A percentile compares a stretch with the other conserved stretches of the same genome.
These are phyloP conservation scores for Sebastes variabilis DNA, from an alignment of 2,797 vertebrate genomes.

Conservation along the genomic window DNA sequence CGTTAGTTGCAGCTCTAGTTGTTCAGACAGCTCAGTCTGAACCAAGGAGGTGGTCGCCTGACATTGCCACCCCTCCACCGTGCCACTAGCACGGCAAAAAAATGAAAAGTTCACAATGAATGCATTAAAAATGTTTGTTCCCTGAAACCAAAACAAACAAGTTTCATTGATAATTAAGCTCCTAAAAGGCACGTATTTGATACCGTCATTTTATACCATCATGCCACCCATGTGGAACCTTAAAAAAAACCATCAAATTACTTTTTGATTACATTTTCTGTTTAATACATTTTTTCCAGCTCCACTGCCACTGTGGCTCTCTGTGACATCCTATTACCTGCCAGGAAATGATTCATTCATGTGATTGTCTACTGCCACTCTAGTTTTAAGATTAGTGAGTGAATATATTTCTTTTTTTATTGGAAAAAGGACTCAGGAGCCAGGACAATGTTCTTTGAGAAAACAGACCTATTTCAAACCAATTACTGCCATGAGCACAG, in stretches of 20 bases:
- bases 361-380: constrained; percentile 1
- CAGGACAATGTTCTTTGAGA: constrained; percentile 13
- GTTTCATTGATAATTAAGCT: not conserved
- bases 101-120: not conserved
- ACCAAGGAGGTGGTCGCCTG: not conserved
- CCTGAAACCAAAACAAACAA: not conserved
- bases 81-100: not conserved
- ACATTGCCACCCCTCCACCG: not conserved
- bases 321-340: constrained; percentile 4
- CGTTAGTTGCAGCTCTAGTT: too few relatives aligned
- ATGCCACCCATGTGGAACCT: not conserved
- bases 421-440: constrained; percentile 15
- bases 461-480: constrained; percentile 39
- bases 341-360: constrained; percentile 1
- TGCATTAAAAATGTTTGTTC: not conserved
- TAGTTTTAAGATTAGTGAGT: constrained; percentile 19
- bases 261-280: not conserved
- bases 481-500: constrained; percentile 46
- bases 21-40: not conserved
- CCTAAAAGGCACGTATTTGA: not conserved
- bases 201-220: not conserved
- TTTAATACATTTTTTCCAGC: not conserved
- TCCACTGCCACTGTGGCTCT: not conserved
- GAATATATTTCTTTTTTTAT: not conserved
- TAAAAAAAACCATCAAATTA: not conserved